Conservation (phyloP, 2,888 invertebrate genomes). For the Myathropa florea region DNA sequence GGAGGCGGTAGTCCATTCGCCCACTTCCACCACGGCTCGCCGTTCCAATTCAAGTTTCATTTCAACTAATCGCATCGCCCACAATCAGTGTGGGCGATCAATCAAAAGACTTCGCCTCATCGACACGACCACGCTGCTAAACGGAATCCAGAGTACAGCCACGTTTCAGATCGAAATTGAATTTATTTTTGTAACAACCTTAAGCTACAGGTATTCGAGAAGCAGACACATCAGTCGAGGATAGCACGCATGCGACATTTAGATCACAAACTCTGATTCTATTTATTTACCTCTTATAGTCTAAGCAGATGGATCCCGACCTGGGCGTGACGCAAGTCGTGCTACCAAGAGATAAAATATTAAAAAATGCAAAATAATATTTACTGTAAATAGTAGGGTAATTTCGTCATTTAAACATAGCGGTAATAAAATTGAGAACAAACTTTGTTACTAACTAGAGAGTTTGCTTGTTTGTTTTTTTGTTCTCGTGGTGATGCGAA, state of each 20-base stretch:
- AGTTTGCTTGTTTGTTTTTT: not conserved
- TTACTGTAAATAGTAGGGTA: constrained; percentile 69
- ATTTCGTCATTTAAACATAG: constrained; percentile 60
- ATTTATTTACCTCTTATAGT: constrained; percentile 12
- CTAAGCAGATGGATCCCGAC: constrained; percentile 6
- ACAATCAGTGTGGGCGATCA: constrained; percentile 12
- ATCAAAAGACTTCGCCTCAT: constrained; percentile 46
- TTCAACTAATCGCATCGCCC: constrained; percentile 86
- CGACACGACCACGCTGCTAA: constrained; percentile 19
- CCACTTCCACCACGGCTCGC: constrained; percentile 91
- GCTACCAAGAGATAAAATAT: constrained; percentile 6
- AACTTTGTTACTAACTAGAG: constrained; percentile 55
- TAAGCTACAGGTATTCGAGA: constrained; percentile 21
- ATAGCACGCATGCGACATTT: constrained; percentile 16
- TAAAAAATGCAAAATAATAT: constrained; percentile 30
- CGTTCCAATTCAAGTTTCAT: constrained; percentile 98
- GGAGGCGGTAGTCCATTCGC: constrained; percentile 88
- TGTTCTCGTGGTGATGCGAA: not conserved
- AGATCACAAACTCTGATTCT: constrained; percentile 3
- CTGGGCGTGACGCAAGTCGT: constrained; percentile 2
- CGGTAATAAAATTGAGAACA: constrained; percentile 58
- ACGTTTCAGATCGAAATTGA: constrained; percentile 43
- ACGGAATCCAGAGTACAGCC: constrained; percentile 19
- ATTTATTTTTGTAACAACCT: constrained; percentile 35
- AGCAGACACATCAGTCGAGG: constrained; percentile 27